phyloP scores from a whole-genome alignment of 2,113 vertebrate genomes.

The Himantopus leucocephalus region DNA sequence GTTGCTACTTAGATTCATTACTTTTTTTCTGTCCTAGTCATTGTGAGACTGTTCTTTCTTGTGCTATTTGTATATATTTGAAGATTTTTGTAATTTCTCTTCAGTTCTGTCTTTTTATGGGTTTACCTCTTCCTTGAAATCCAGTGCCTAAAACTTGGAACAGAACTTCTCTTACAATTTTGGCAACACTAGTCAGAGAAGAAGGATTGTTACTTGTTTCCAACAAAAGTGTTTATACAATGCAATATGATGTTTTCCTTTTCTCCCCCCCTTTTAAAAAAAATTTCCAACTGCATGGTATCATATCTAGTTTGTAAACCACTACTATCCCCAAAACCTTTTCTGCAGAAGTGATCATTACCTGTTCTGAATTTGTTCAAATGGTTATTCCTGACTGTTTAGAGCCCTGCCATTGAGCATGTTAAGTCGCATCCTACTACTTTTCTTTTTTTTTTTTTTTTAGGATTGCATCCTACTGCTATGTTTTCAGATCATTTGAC shows the following conservation, averaged over 20 bases:
- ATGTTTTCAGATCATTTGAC: background rate
- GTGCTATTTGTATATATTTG: background rate
- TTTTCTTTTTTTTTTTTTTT: background rate
- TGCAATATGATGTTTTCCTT: background rate
- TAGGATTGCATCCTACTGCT: background rate
- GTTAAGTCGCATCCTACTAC: background rate
- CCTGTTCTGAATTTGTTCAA: background rate
- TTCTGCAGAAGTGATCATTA: background rate
- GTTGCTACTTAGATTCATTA: background rate
- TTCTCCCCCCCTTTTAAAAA: rapidly evolving
- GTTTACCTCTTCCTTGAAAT: background rate
- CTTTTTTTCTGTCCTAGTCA: background rate
- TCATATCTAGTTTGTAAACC: background rate
- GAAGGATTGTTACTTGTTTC: background rate
- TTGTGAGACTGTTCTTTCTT: background rate
- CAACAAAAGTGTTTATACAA: background rate
- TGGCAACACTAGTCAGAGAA: background rate
- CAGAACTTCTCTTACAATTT: background rate
- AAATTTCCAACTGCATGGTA: background rate
- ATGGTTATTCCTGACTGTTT: background rate
- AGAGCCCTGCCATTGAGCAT: background rate
- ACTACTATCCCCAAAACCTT: background rate
- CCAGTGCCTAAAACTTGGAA: background rate
- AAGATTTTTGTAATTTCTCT: background rate
- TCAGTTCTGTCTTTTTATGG: background rate